These are phyloP conservation scores for Carpatolechia fugitivella DNA, from an alignment of 2,888 invertebrate genomes.

Conservation along the genomic window DNA sequence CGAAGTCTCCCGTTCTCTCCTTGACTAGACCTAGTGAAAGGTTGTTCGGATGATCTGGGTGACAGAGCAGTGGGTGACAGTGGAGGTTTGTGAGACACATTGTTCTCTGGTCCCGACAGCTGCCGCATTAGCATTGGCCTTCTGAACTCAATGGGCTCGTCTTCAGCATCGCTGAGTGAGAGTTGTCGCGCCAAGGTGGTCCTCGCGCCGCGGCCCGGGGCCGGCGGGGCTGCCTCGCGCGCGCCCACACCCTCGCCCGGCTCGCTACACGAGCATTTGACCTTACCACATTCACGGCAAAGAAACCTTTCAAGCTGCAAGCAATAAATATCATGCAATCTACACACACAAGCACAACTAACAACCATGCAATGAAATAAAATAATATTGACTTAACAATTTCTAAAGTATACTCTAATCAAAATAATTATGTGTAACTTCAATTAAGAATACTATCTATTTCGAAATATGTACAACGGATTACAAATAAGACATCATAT, in stretches of 20 bases:
- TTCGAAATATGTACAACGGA: no score
- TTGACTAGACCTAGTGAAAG: slow-evolving; percentile 52
- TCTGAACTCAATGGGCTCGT: slow-evolving; percentile 52
- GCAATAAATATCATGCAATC: slow-evolving; percentile 81
- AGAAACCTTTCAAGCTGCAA: slow-evolving; percentile 86
- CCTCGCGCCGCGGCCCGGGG: slow-evolving; percentile 31
- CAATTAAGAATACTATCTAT: no score
- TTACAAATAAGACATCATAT: no score
- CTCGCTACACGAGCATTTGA: slow-evolving; percentile 81
- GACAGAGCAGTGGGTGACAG: slow-evolving; percentile 22
- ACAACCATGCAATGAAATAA: slow-evolving; percentile 55
- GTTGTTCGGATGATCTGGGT: slow-evolving; percentile 52
- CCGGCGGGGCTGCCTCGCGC: slow-evolving; percentile 25
- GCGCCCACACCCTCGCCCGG: not conserved
- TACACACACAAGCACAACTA: slow-evolving; percentile 53
- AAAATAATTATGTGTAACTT: no score
- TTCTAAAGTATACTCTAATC: no score
- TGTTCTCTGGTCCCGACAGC: slow-evolving; percentile 47
- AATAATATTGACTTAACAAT: no score
- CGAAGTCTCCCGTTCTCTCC: slow-evolving; percentile 62
- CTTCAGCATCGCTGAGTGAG: slow-evolving; percentile 30
- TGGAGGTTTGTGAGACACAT: slow-evolving; percentile 33
- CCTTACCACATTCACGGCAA: slow-evolving; percentile 84
- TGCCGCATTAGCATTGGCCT: slow-evolving; percentile 43
- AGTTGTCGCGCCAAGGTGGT: slow-evolving; percentile 23